Percentiles rank a stretch among this genome's conserved stretches.
Conservation (phyloP, 1,140 invertebrate species). For the Panulirus ornatus region DNA sequence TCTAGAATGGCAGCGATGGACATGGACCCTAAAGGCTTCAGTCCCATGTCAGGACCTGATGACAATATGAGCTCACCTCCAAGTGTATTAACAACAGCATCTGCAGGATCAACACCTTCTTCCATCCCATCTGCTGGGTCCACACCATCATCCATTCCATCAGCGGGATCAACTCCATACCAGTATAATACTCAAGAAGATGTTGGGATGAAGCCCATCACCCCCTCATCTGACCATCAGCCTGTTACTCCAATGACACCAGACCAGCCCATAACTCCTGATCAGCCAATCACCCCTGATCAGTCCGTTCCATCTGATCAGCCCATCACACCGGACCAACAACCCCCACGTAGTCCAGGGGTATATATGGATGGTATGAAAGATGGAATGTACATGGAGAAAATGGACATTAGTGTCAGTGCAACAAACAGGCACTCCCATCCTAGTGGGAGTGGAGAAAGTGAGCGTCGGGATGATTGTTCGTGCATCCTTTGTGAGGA, state of each 20-base stretch:
- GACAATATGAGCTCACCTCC: slow-evolving; percentile 71
- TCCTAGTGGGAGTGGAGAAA: slow-evolving; percentile 61
- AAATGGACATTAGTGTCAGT: slow-evolving; percentile 43
- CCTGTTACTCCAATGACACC: slow-evolving; percentile 67
- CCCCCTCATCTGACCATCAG: slow-evolving; percentile 66
- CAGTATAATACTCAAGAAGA: slow-evolving; percentile 72
- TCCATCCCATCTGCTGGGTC: slow-evolving; percentile 71
- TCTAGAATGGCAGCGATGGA: slow-evolving; percentile 68
- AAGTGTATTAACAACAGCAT: slow-evolving; percentile 66
- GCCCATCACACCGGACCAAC: slow-evolving; percentile 64
- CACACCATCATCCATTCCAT: slow-evolving; percentile 70
- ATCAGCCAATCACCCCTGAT: slow-evolving; percentile 68
- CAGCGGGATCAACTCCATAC: slow-evolving; percentile 69
- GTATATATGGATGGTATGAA: slow-evolving; percentile 52
- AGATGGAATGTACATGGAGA: slow-evolving; percentile 55
- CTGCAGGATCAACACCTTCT: slow-evolving; percentile 68
- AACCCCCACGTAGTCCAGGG: slow-evolving; percentile 52
- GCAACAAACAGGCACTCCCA: slow-evolving; percentile 34
- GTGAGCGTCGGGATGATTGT: slow-evolving; percentile 68
- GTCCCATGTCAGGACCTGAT: slow-evolving; percentile 71
- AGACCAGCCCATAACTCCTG: slow-evolving; percentile 65
- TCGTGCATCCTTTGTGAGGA: slow-evolving; percentile 69
- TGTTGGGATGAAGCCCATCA: slow-evolving; percentile 67
- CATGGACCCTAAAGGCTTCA: slow-evolving; percentile 72
- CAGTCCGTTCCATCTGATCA: slow-evolving; percentile 69